phyloP scores from a whole-genome alignment of 2,888 invertebrate genomes.

The Patella depressa region DNA sequence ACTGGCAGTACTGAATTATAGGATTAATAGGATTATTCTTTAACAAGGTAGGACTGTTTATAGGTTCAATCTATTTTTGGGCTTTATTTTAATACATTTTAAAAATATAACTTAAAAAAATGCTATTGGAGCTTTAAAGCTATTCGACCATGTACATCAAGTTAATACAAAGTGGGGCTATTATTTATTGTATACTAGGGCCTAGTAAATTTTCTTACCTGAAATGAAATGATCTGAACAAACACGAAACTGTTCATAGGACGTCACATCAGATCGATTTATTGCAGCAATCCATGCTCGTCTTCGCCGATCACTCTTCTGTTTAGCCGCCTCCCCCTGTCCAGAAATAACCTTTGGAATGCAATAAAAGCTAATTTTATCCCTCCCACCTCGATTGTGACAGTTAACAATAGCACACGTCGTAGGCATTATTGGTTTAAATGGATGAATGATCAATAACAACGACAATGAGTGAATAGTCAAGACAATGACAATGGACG shows the following conservation, averaged over 20 bases:
- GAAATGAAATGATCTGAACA: conserved; percentile 1
- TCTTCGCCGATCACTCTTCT: not conserved
- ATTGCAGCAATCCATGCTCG: conserved; percentile 12
- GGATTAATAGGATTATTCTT: no score
- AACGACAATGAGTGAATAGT: not conserved
- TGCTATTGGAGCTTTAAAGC: no score
- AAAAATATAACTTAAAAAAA: no score
- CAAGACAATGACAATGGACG: not conserved
- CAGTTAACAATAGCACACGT: conserved; percentile 7
- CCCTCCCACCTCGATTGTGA: not conserved
- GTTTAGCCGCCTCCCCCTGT: not conserved
- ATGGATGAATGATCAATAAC: not conserved
- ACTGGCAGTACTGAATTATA: no score
- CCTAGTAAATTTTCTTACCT: not conserved
- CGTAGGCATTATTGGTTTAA: not conserved
- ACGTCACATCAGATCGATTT: not conserved
- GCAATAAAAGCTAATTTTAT: not conserved
- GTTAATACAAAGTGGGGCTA: no score
- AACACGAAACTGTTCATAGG: not conserved
- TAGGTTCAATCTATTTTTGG: no score
- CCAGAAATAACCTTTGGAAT: conserved; percentile 1
- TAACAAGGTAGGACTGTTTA: no score
- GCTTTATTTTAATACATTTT: no score
- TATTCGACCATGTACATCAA: no score
- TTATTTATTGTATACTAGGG: no score